Base-by-base conservation (phyloP, 2,888 invertebrate genomes). In the Drepanosiphum platanoidis region DNA sequence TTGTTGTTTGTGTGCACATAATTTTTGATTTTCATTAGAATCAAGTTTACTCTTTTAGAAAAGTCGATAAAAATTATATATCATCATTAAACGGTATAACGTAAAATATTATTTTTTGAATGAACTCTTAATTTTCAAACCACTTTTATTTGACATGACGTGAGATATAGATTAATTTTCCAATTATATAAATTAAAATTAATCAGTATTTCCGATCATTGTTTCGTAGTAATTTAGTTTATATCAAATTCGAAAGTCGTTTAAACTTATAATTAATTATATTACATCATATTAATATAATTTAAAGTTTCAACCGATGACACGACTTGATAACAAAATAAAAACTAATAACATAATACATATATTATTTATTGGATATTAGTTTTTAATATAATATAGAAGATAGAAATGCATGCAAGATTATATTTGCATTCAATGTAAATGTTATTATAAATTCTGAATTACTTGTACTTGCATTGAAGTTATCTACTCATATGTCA, bases 211-310 rank as follows among this genome's bases (percentile, higher is more conserved):
- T 80, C 11, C 18, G 52, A 80, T 79, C 66, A 68, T 34, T n/a
- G 32, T 46, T 34, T 32, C n/a, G 27, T 39, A 78, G 64, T 72
- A 72, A 52, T 46, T 30, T 58, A 71, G 39, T 32, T 72, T 61
- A 58, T 72, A 72, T 52, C 13, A 68, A 46, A 68, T 66, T 81
- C 22, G 71, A 82, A 82, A 82, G 58, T 61, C 61, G 39, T 72
- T 72, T 61, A 32, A 71, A 70, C 32, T 61, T 58, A n/a, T n/a
- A 52, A 80, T 80, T 70, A 80, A 79, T 46, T 34, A 68, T 46
- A 70, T 70, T 46, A 30, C 18, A 4, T 30, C 22, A 15, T 70
- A 70, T 34, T 52, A 70, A 70, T 70, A 70, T 36, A 36, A 36
- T 80, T 80, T 58, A 58, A 80, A 80, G 52, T 70, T 52, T 18